Conservation (phyloP, 2,888 invertebrate species). For the Oeneis ivallda region DNA sequence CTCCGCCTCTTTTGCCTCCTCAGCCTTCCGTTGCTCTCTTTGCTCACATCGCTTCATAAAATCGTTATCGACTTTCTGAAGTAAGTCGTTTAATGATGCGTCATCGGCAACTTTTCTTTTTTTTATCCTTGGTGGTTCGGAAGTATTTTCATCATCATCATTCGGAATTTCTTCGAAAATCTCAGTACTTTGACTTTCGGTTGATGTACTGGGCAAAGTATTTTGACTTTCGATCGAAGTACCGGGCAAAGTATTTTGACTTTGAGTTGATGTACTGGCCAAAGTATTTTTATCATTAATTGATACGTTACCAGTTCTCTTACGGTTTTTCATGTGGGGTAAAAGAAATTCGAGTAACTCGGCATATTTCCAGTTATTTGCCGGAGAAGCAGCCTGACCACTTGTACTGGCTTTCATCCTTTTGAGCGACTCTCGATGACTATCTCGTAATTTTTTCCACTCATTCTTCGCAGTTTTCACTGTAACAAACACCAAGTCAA, state of each 20-base stretch:
- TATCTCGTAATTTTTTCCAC: conserved; percentile 39
- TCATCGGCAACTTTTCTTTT: conserved; percentile 42
- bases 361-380: conserved; percentile 41
- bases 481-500: conserved; percentile 28
- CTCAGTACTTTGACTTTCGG: conserved; percentile 30
- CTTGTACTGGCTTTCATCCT: conserved; percentile 38
- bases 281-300: conserved; percentile 22
- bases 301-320: conserved; percentile 32
- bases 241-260: conserved; percentile 20
- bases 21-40: conserved; percentile 36
- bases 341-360: conserved; percentile 38
- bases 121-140: conserved; percentile 41
- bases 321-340: conserved; percentile 39
- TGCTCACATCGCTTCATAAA: conserved; percentile 39
- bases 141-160: conserved; percentile 39
- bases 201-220: conserved; percentile 35
- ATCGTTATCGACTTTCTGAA: conserved; percentile 39
- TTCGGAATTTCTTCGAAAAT: conserved; percentile 10
- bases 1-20: conserved; percentile 38
- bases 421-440: conserved; percentile 39
- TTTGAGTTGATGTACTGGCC: conserved; percentile 29
- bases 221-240: conserved; percentile 32
- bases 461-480: conserved; percentile 39
- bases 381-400: conserved; percentile 36
- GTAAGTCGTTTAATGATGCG: conserved; percentile 41